phyloP scores from a whole-genome alignment of 2,888 invertebrate species.

The Ypsolopha sequella region DNA sequence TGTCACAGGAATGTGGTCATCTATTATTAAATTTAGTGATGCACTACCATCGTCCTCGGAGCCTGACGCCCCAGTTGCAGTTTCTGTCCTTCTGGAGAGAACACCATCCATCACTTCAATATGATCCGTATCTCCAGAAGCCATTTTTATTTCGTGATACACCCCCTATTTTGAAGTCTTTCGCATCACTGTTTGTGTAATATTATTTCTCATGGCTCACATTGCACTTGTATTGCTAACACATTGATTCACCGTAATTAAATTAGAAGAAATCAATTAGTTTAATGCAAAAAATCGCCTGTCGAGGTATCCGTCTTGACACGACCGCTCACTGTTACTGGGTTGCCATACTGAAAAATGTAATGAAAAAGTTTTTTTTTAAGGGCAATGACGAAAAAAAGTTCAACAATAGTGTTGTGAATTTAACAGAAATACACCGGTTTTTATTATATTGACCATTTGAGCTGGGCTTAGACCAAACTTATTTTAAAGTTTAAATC shows the following conservation, averaged over 20 bases:
- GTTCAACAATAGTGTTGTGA: neutral
- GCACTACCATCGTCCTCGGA: conserved; percentile 72
- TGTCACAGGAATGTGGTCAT: conserved; percentile 9
- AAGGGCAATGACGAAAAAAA: neutral
- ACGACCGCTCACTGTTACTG: conserved; percentile 60
- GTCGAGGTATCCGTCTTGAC: conserved; percentile 56
- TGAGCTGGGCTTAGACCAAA: too few species aligned
- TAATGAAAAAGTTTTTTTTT: too few species aligned
- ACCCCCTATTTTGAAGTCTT: conserved; percentile 60
- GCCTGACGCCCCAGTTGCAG: conserved; percentile 68
- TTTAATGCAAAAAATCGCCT: conserved; percentile 48
- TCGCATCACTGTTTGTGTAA: conserved; percentile 39
- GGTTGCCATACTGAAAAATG: conserved; percentile 31
- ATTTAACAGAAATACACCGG: neutral
- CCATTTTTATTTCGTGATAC: conserved; percentile 74
- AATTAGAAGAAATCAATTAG: conserved; percentile 67
- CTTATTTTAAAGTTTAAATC: too few species aligned
- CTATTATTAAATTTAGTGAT: conserved; percentile 41
- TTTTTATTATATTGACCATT: neutral
- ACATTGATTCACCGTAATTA: conserved; percentile 62
- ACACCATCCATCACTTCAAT: conserved; percentile 82
- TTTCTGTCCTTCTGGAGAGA: conserved; percentile 72
- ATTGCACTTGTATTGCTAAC: conserved; percentile 52
- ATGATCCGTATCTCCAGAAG: conserved; percentile 86
- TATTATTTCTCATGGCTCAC: conserved; percentile 58